Base-by-base conservation (phyloP, 2,113 vertebrate genomes). In the Lepisosteus oculatus region DNA sequence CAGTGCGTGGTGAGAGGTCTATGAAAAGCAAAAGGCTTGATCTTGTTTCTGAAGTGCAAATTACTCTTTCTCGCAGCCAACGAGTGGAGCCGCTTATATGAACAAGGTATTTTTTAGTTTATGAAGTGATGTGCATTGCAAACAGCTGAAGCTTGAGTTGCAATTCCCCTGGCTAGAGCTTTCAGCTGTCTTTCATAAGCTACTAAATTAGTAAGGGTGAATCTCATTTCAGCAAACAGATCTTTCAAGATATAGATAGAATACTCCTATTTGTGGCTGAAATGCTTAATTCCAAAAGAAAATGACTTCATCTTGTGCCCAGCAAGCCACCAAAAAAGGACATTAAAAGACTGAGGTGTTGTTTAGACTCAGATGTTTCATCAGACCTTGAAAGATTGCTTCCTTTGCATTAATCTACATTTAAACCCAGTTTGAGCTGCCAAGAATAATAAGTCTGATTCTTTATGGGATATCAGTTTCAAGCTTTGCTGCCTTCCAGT, bases 11-110 rank as follows among this genome's bases (percentile, higher is more conserved):
- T 42, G 62, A 65, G 9, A 42, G 17, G 17, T 5, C 62, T 65
- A 65, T 65, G 62, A 9, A 65, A 65, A 65, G 62, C 15, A 65
- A 29, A 65, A 65, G 42, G 62, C 62, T 65, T 65, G 42, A 29
- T 65, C 42, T 29, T 43, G 62, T 6, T 12, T 13, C 62, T 65
- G n/a, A 29, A 65, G 62, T 29, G 62, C 13, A 42, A 65, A 65
- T 42, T 29, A 65, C 17, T 6, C 62, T 65, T n/a, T n/a, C 29
- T 65, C 62, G 8, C 62, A 11, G 29, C 62, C 62, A 65, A 2
- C 3, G 8, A 6, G 29, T 29, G 29, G 29, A 29, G 29, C 29
- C 29, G 29, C 29, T 29, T 29, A 29, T 29, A 29, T 7, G 11
- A 41, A 8, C 17, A 6, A 6, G 62, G 17, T 3, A 13, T 65